These are phyloP conservation scores for Cyphomyrus plagiostoma DNA, from an alignment of 2,113 vertebrate genomes.

Conservation along the genomic window DNA sequence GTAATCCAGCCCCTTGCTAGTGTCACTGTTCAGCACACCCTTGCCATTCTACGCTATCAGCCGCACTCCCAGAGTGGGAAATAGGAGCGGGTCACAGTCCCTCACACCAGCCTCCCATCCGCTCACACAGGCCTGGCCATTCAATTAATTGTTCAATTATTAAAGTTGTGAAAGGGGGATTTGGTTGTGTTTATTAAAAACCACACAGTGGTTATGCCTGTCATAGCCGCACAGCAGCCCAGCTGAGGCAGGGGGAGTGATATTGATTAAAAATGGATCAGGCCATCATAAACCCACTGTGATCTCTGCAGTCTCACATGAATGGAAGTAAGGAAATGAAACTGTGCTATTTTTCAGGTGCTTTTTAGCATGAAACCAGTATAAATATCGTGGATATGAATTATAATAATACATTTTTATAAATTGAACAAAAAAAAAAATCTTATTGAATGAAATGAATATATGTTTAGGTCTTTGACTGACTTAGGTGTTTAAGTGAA, in stretches of 20 bases:
- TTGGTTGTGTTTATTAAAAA: conserved; percentile 25
- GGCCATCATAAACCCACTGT: conserved; percentile 35
- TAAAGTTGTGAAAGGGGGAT: conserved; percentile 1
- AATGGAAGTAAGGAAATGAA: not conserved
- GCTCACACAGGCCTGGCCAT: not conserved
- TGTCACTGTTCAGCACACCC: not conserved
- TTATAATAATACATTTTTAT: conserved; percentile 54
- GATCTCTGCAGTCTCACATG: conserved; percentile 31
- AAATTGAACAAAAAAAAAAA: conserved; percentile 62
- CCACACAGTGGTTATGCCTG: not conserved
- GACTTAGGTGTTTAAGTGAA: conserved; percentile 73
- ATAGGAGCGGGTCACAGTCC: not conserved
- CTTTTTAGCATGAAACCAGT: conserved; percentile 43
- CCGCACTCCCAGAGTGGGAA: not conserved
- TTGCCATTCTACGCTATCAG: not conserved
- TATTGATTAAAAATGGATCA: conserved; percentile 51
- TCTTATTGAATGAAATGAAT: conserved; percentile 30
- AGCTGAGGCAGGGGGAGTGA: conserved; percentile 42
- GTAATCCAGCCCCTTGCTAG: not conserved
- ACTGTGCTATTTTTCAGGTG: conserved; percentile 26
- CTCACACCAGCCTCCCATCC: not conserved
- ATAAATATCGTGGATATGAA: conserved; percentile 29
- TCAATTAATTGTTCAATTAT: conserved; percentile 20
- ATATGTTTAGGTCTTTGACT: conserved; percentile 74
- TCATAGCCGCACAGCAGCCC: not conserved